These are phyloP conservation scores for Notarius lentiginosus DNA, from an alignment of 2,113 vertebrate genomes.

Conservation along the genomic window DNA sequence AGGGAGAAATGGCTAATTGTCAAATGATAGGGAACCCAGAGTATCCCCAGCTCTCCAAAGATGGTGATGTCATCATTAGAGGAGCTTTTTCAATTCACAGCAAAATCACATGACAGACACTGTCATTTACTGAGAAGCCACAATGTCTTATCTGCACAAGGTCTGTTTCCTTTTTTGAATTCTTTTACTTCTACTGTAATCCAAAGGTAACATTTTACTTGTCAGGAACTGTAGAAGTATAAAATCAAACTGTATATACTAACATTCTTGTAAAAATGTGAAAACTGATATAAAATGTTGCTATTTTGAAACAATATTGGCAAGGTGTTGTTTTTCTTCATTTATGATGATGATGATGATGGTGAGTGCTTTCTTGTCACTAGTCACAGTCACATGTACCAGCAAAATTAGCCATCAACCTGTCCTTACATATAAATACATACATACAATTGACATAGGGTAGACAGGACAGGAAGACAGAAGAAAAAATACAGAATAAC, in stretches of 20 bases:
- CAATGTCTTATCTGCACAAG: slow-evolving; percentile 53
- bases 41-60: slow-evolving; percentile 49
- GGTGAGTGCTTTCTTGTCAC: no score
- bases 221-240: not conserved
- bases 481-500: no score
- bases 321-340: not conserved
- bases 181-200: not conserved
- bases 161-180: slow-evolving; percentile 44
- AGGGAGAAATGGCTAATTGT: slow-evolving; percentile 45
- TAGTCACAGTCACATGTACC: no score
- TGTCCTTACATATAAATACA: no score
- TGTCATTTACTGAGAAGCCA: slow-evolving; percentile 52
- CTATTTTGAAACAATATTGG: not conserved
- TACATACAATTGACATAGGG: no score
- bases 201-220: not conserved
- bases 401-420: no score
- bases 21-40: slow-evolving; percentile 56
- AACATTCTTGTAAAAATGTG: not conserved
- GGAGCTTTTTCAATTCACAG: slow-evolving; percentile 61
- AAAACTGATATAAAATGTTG: not conserved
- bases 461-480: no score
- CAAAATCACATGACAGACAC: slow-evolving; percentile 41
- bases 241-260: not conserved
- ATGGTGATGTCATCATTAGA: slow-evolving; percentile 59
- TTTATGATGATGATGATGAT: not conserved